phyloP scores from a whole-genome alignment of 2,797 vertebrate species.

The Cossypha niveicapilla region DNA sequence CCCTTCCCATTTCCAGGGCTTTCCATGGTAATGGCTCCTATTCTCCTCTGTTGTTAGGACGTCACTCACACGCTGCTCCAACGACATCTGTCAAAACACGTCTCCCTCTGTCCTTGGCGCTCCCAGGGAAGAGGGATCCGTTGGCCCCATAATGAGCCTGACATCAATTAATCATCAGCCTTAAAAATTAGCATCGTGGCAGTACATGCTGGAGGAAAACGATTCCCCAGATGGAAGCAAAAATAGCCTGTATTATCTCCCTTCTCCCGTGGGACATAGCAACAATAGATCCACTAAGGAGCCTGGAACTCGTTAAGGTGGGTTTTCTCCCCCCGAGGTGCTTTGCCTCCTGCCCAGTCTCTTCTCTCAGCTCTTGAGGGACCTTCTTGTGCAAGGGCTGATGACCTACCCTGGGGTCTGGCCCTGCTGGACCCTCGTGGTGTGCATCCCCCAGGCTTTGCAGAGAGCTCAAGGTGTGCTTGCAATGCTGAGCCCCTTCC shows the following conservation, averaged over 20 bases:
- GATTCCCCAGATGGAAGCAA: constrained; percentile 61
- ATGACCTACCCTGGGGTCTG: not conserved
- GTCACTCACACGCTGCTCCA: not conserved
- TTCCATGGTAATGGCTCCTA: constrained; percentile 28
- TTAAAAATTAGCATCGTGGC: constrained; percentile 50
- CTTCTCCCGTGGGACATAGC: not conserved
- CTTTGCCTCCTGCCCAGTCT: not conserved
- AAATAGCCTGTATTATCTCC: constrained; percentile 32
- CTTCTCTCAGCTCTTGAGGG: not conserved
- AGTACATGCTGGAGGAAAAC: not conserved
- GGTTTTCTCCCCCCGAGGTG: not conserved
- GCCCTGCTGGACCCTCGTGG: rapidly evolving
- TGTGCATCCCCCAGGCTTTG: not conserved
- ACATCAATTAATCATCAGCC: constrained; percentile 63
- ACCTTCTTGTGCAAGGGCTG: rapidly evolving
- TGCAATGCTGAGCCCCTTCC: not conserved
- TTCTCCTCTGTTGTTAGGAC: not conserved
- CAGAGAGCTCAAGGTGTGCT: not conserved
- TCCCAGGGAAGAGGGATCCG: not conserved
- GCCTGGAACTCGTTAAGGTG: not conserved
- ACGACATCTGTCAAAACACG: constrained; percentile 55
- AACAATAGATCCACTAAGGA: not conserved
- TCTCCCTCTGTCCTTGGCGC: not conserved
- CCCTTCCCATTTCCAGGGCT: constrained; percentile 32
- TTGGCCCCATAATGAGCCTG: constrained; percentile 38